Percentiles rank a stretch among this genome's conserved stretches.
Evolutionary conservation across 2,113 vertebrate genomes (phyloP).

Genomic region (Edolisoma coerulescens): DNA sequence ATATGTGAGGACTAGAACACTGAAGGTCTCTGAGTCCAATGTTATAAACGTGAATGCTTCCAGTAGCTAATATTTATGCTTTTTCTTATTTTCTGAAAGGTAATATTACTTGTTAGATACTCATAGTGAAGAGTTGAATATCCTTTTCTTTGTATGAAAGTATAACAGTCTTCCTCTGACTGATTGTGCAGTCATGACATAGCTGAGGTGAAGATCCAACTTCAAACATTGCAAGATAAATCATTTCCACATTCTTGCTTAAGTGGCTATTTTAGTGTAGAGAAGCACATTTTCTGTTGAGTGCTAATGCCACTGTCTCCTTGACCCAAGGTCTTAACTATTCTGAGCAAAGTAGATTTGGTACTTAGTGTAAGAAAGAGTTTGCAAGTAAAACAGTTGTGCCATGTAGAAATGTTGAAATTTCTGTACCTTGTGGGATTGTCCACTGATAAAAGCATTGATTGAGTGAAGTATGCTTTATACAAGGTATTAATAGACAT

Average conservation of each 20-base stretch:
- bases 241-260: constrained; percentile 89
- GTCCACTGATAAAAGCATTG: not conserved
- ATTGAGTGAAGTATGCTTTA: not conserved
- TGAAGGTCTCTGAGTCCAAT: constrained; percentile 14
- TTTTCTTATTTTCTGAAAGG: constrained; percentile 63
- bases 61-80: constrained; percentile 50
- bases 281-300: constrained; percentile 83
- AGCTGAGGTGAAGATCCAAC: constrained; percentile 70
- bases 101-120: constrained; percentile 46
- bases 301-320: constrained; percentile 76
- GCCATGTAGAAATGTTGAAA: not conserved
- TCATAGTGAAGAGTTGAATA: constrained; percentile 23
- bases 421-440: not conserved
- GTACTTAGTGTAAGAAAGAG: constrained; percentile 68
- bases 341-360: constrained; percentile 79
- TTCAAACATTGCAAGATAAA: constrained; percentile 83
- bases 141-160: constrained; percentile 66
- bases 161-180: constrained; percentile 74
- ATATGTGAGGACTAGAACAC: not conserved
- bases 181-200: constrained; percentile 72
- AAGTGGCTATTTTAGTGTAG: constrained; percentile 85
- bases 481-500: not conserved
- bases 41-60: constrained; percentile 43
- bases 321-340: constrained; percentile 83
- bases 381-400: constrained; percentile 52